Percentiles rank a stretch among this genome's conserved stretches.
Evolutionary conservation across 1,140 invertebrate species (phyloP).

Genomic region (Cotesia chilonis): DNA sequence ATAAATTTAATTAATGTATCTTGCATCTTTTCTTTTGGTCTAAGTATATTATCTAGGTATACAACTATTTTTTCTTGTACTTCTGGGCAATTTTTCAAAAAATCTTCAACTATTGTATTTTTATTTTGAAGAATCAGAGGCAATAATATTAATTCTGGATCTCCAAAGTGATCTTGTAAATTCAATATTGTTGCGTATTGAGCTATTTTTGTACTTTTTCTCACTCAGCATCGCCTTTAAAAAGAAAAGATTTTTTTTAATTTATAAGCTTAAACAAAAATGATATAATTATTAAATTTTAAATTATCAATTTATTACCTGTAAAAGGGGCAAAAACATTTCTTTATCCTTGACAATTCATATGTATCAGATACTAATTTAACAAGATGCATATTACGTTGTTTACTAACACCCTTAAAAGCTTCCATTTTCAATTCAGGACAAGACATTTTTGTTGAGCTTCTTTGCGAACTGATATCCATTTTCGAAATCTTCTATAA

Average conservation of each 20-base stretch:
- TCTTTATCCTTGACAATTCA: constrained; percentile 65
- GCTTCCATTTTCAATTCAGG: constrained; percentile 69
- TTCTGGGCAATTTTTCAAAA: constrained; percentile 68
- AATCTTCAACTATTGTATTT: constrained; percentile 73
- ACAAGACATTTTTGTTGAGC: constrained; percentile 58
- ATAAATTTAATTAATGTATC: constrained; percentile 58
- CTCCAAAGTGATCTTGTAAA: constrained; percentile 71
- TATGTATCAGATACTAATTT: constrained; percentile 67
- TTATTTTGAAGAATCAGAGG: constrained; percentile 80
- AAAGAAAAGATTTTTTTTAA: constrained; percentile 4
- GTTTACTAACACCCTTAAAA: constrained; percentile 69
- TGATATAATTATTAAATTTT: no score
- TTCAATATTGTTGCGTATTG: constrained; percentile 71
- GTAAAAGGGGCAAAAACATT: constrained; percentile 66
- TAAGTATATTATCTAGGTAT: constrained; percentile 71
- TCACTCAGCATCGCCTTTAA: constrained; percentile 63
- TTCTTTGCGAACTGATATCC: constrained; percentile 56
- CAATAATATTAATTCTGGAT: constrained; percentile 73
- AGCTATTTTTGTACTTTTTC: constrained; percentile 73
- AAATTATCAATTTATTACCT: constrained; percentile 42
- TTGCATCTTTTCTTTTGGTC: constrained; percentile 58
- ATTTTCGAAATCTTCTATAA: constrained; percentile 71
- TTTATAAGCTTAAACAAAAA: no score
- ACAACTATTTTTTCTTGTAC: constrained; percentile 69
- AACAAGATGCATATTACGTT: constrained; percentile 66